Percentiles rank a stretch among this genome's conserved stretches.
phyloP scores from a whole-genome alignment of 2,888 invertebrate species.

The Tetrapedia diversipes region DNA sequence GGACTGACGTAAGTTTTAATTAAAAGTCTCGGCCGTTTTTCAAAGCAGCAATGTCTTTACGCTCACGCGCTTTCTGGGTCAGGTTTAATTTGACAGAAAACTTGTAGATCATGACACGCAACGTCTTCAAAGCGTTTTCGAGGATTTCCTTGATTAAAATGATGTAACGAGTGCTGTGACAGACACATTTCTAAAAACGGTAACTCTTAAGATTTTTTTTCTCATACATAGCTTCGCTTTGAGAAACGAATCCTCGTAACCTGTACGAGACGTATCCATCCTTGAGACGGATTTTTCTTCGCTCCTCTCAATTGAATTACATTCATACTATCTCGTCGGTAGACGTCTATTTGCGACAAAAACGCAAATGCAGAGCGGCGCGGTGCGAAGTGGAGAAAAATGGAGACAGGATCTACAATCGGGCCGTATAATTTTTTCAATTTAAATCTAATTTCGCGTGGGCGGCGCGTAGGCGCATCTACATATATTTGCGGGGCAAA shows the following conservation, averaged over 20 bases:
- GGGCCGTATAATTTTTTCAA: constrained; percentile 57
- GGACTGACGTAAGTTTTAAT: constrained; percentile 59
- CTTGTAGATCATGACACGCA: constrained; percentile 2
- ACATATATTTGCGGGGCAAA: constrained; percentile 6
- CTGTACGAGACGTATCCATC: background rate
- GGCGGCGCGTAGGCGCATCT: background rate
- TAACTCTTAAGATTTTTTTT: background rate
- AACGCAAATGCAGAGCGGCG: background rate
- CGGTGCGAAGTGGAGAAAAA: constrained; percentile 23
- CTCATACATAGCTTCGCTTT: background rate
- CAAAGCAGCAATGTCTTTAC: constrained; percentile 34
- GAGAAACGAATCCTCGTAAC: background rate
- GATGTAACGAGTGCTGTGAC: background rate
- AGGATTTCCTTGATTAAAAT: constrained; percentile 21
- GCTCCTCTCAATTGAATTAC: constrained; percentile 29
- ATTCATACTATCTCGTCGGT: constrained; percentile 18
- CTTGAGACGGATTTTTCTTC: constrained; percentile 11
- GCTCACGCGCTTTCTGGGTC: constrained; percentile 10
- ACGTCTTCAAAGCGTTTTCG: constrained; percentile 9
- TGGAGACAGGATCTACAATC: constrained; percentile 52
- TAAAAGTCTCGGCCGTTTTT: constrained; percentile 50
- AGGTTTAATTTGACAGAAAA: constrained; percentile 37
- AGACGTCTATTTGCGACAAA: constrained; percentile 9
- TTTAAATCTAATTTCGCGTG: constrained; percentile 60
- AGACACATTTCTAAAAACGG: too few relatives aligned